These are phyloP conservation scores for Dasyprocta punctata DNA, from an alignment of 2,113 vertebrate species.

Conservation along the genomic window DNA sequence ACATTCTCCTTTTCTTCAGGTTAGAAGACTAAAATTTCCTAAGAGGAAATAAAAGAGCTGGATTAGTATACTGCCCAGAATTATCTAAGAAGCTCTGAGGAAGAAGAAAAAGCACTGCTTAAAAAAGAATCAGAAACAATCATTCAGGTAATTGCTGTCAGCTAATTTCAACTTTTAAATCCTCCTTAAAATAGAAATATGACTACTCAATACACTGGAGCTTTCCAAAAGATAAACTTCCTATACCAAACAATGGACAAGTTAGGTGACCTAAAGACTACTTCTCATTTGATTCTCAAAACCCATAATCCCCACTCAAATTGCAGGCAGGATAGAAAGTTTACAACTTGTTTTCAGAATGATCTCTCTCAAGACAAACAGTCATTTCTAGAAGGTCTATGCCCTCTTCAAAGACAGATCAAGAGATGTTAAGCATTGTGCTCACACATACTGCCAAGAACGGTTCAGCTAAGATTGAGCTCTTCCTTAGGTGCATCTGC, in stretches of 20 bases:
- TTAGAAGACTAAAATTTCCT: not conserved
- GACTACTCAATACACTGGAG: not conserved
- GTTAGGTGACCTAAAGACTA: not conserved
- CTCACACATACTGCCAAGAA: not conserved
- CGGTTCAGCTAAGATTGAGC: not conserved
- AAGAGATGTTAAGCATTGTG: not conserved
- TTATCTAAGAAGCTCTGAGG: not conserved
- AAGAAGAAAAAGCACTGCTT: not conserved
- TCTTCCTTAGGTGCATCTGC: not conserved
- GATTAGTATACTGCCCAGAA: not conserved
- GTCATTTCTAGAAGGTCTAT: not conserved
- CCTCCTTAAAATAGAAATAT: not conserved
- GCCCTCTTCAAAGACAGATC: not conserved
- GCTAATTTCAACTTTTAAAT: constrained; percentile 23
- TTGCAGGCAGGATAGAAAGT: not conserved
- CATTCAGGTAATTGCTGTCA: not conserved
- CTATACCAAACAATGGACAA: not conserved
- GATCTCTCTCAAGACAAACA: not conserved
- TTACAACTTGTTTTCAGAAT: constrained; percentile 1
- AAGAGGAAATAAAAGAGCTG: constrained; percentile 10
- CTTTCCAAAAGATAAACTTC: not conserved
- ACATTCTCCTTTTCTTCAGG: not conserved
- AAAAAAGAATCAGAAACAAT: constrained; percentile 2
- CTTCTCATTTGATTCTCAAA: not conserved
- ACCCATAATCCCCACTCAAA: not conserved